Evolutionary conservation across 2,113 vertebrate species (phyloP), one percentile per base, ranked within the genome.

Genomic region (Jaculus jaculus): DNA sequence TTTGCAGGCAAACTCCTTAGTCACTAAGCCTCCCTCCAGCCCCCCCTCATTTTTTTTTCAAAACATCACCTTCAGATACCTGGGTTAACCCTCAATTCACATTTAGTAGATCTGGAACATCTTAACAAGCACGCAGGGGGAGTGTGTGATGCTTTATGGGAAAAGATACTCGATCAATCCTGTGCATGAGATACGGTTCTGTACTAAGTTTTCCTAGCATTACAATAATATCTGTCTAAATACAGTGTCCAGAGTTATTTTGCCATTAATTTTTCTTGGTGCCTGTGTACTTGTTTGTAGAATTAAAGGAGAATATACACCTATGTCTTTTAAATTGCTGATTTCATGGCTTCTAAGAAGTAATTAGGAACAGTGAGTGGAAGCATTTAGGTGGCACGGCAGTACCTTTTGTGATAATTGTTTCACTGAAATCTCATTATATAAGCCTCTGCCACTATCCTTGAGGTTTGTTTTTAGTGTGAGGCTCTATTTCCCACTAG

Each of bases 271-370:
- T 91, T 85, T 84, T 10, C 4, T 92, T 61, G 0, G 13, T 75
- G 28, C 3, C 28, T 78, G 4, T 61, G 15, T 32, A 91, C 73
- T 74, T 51, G 34, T 61, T 93, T 85, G 11, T 18, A 90, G 39
- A 58, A 79, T 84, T 74, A 78, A 28, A 92, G 12, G 7, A 47
- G 47, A 5, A 30, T 34, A 23, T 15, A 80, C 8, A 69, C 39
- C 3, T 7, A 42, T 10, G 23, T 32, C 30, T 37, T 83, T 69
- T 30, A 0, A 80, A 66, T 79, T 81, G 42, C 42, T 63, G 16
- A 47, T 91, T 91, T 83, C 5, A 37, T 66, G 42, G 89, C 30
- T 91, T 91, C 51, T 88, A 39, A 93, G n/a, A 51, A 82, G n/a
- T 12, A 73, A 54, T 63, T 32, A 37, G 30, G 11, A 83, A 58